phyloP scores from a whole-genome alignment of 2,113 vertebrate species.

The Tonatia bakeri region DNA sequence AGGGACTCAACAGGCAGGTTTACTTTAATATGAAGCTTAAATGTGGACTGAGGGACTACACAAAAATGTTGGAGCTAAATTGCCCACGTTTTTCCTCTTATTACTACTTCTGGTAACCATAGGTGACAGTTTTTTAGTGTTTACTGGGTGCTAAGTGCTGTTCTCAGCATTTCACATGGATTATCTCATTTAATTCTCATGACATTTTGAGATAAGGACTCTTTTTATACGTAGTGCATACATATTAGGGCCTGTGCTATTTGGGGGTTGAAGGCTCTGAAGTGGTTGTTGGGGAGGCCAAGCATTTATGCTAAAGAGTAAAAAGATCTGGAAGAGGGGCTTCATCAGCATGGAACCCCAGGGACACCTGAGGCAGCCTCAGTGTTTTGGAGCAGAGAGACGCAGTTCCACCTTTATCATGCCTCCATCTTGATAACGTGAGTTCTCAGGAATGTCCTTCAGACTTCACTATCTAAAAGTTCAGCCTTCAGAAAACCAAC shows the following conservation, averaged over 20 bases:
- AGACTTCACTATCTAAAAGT: background rate
- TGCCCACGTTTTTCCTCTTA: background rate
- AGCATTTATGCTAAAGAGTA: background rate
- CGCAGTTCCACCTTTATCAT: background rate
- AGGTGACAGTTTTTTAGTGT: background rate
- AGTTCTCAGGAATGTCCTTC: background rate
- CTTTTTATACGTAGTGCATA: background rate
- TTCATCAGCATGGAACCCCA: background rate
- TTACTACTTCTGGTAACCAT: background rate
- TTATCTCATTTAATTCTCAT: background rate
- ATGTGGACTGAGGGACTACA: too few species aligned
- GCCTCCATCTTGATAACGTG: background rate
- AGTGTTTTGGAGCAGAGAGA: background rate
- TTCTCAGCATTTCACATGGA: background rate
- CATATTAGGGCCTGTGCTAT: background rate
- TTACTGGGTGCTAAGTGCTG: background rate
- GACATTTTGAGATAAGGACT: background rate
- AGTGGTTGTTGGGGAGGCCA: background rate
- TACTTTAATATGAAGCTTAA: background rate
- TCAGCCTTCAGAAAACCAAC: background rate
- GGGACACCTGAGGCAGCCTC: fast-evolving
- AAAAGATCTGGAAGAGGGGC: background rate
- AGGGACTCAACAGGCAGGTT: background rate
- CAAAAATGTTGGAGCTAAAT: background rate
- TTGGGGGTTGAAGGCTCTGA: background rate